These are phyloP conservation scores for Ligdia adustata DNA, from an alignment of 2,888 invertebrate species.

Conservation along the genomic window DNA sequence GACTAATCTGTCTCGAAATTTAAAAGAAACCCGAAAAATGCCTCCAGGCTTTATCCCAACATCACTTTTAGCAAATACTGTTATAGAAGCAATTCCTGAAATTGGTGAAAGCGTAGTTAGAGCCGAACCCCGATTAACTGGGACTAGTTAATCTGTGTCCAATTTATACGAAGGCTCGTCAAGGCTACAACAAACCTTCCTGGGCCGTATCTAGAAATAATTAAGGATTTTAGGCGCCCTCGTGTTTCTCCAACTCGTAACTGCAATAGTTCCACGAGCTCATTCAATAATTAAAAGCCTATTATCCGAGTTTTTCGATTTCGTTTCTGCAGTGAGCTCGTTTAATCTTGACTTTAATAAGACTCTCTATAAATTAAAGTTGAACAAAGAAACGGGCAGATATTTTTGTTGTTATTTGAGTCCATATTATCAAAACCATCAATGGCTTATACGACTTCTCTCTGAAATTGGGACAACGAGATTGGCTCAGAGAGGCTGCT, in stretches of 20 bases:
- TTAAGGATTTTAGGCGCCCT: constrained; percentile 17
- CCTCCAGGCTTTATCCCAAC: not conserved
- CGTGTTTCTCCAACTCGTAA: constrained; percentile 16
- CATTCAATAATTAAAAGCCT: constrained; percentile 23
- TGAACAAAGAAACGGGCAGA: constrained; percentile 8
- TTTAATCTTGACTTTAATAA: constrained; percentile 7
- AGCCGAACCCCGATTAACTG: constrained; percentile 21
- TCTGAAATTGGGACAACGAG: constrained; percentile 1
- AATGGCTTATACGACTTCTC: not conserved
- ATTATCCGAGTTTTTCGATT: constrained; percentile 25
- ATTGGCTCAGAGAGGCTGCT: constrained; percentile 2
- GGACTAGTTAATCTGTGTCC: constrained; percentile 22
- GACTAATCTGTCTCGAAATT: too few relatives aligned
- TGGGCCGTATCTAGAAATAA: constrained; percentile 19
- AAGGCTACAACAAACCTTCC: constrained; percentile 16
- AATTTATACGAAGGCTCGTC: constrained; percentile 25
- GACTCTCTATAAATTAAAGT: constrained; percentile 12
- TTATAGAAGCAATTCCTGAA: constrained; percentile 14
- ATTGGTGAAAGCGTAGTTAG: constrained; percentile 22
- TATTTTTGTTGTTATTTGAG: not conserved
- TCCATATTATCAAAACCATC: not conserved
- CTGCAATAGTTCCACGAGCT: constrained; percentile 21
- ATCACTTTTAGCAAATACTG: constrained; percentile 13
- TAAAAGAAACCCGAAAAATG: not conserved
- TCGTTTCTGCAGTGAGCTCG: constrained; percentile 6